Percentiles rank a stretch among this genome's conserved stretches.
Conservation (phyloP, 2,888 invertebrate genomes). For the Oscheius sp. region DNA sequence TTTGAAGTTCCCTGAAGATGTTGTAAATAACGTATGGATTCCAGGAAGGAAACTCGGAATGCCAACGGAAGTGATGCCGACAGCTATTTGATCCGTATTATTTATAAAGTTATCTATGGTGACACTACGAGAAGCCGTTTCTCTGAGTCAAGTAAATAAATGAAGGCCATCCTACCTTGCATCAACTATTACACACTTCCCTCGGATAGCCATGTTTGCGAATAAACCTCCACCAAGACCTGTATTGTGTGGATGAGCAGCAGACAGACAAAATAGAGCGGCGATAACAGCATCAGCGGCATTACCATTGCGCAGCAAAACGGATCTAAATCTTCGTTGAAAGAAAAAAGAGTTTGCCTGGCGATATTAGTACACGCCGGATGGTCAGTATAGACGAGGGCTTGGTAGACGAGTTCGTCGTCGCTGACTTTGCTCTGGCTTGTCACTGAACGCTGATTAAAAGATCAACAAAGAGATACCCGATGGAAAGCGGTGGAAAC, state of each 20-base stretch:
- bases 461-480: not conserved
- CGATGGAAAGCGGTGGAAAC: conserved; percentile 4
- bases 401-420: conserved; percentile 17
- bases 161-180: conserved; percentile 25
- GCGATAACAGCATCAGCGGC: conserved; percentile 49
- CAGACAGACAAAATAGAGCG: conserved; percentile 44
- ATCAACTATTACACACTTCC: conserved; percentile 31
- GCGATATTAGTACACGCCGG: conserved; percentile 35
- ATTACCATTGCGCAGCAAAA: conserved; percentile 52
- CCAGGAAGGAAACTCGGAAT: conserved; percentile 44
- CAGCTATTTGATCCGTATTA: conserved; percentile 5
- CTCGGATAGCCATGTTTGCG: conserved; percentile 34
- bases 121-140: conserved; percentile 31
- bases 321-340: conserved; percentile 23
- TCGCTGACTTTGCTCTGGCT: not conserved
- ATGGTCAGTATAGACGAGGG: conserved; percentile 34
- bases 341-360: conserved; percentile 6
- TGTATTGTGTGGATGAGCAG: conserved; percentile 40
- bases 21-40: conserved; percentile 34
- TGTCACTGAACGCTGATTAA: not conserved
- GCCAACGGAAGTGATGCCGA: conserved; percentile 35
- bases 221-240: conserved; percentile 45
- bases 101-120: conserved; percentile 16
- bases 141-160: conserved; percentile 8
- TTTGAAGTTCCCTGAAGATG: conserved; percentile 29